Conservation (phyloP, 2,113 vertebrate species). For the Cygnus atratus region DNA sequence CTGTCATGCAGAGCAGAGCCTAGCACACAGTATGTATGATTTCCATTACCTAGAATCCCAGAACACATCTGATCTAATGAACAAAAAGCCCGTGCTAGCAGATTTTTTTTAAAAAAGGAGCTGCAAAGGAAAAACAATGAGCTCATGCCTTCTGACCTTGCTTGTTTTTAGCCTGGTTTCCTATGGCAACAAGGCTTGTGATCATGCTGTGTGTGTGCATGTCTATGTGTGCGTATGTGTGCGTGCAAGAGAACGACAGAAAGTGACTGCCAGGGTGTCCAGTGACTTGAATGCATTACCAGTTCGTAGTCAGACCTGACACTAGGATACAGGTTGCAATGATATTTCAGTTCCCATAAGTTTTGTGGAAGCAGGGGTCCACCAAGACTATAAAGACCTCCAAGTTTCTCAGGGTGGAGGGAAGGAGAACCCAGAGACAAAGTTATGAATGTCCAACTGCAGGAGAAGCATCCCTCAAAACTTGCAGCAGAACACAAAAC, state of each 20-base stretch:
- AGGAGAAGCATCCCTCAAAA: background rate
- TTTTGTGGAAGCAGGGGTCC: background rate
- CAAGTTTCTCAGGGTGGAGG: background rate
- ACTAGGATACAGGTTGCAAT: background rate
- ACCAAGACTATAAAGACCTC: background rate
- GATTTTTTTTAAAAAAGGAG: background rate
- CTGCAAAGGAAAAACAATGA: conserved; percentile 48
- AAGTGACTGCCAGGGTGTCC: background rate
- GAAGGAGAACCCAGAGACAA: background rate
- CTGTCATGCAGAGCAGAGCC: background rate
- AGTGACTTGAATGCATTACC: background rate
- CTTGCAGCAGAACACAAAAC: background rate
- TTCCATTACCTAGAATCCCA: background rate
- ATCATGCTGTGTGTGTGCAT: background rate
- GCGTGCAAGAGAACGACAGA: background rate
- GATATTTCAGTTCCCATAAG: background rate
- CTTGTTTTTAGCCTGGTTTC: conserved; percentile 54
- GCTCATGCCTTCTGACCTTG: conserved; percentile 54
- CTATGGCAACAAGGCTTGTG: conserved; percentile 54
- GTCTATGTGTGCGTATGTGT: fast-evolving
- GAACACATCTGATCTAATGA: background rate
- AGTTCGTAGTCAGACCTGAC: background rate
- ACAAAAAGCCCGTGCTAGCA: background rate
- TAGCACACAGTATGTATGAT: background rate
- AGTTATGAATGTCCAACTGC: background rate